Evolutionary conservation across 2,888 invertebrate genomes (phyloP), one percentile per base, ranked within the genome.

Genomic region (Caenorhabditis sulstoni): DNA sequence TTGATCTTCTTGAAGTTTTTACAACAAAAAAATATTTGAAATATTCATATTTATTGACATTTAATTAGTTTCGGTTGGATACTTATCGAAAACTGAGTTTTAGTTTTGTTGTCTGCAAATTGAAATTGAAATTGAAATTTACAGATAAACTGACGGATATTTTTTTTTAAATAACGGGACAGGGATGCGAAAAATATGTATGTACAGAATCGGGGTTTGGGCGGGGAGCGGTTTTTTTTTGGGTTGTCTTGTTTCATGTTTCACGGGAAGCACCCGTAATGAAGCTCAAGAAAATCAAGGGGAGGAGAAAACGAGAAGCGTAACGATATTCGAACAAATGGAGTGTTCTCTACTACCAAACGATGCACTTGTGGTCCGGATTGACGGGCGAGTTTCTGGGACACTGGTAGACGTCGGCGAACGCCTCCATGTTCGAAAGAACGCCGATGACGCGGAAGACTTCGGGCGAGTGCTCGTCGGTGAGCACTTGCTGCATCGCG

Each of bases 301-400:
- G 39, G n/a, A 64, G 45, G 20, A 12, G 23, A 41, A 39, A 37
- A n/a, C n/a, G n/a, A n/a, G 18, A 18, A 5, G 5, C 3, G 29
- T 29, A 29, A 7, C 29, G 29, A 29, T 29, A 5, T 29, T 29
- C 29, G 7, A 7, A 3, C 29, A 29, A 29, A n/a, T n/a, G n/a
- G n/a, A n/a, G n/a, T n/a, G n/a, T n/a, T n/a, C n/a, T n/a, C 29
- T 29, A 29, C 29, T 39, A 88, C 87, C 88, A 88, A 64, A 88
- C 83, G 20, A 81, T 78, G 57, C 88, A 88, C 67, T 88, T 88
- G 45, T 87, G 79, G n/a, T 70, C 73, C 7, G 97, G 96, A 91
- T 97, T 96, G 96, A 97, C 96, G 9, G 93, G 94, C 0, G 95
- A 94, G 23, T 94, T 95, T 16, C 92, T 90, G 0, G 94, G 94